A percentile compares a stretch with the other conserved stretches of the same genome.
Evolutionary conservation across 35 echinoderm and acorn worm species (phyloP).

Genomic region (Acanthaster planci): DNA sequence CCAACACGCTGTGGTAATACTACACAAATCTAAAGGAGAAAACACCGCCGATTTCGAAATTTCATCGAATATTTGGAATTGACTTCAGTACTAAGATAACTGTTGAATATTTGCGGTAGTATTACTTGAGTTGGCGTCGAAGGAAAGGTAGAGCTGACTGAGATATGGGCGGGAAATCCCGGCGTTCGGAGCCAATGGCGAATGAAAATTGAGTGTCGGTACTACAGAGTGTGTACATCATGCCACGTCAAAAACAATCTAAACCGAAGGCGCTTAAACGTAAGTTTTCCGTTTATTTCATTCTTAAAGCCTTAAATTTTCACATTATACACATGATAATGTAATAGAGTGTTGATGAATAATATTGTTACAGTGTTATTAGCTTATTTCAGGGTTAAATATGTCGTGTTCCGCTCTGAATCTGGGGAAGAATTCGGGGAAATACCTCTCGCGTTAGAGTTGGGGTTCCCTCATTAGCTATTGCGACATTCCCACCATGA

Average conservation of each 20-base stretch:
- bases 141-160: neutral
- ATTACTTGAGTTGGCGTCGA: neutral
- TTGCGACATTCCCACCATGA: constrained; percentile 29
- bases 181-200: neutral
- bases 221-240: constrained; percentile 16
- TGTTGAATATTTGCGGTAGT: neutral
- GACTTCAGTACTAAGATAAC: neutral
- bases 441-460: constrained; percentile 38
- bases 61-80: neutral
- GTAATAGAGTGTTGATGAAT: neutral
- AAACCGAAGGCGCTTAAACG: constrained; percentile 83
- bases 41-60: neutral
- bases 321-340: neutral
- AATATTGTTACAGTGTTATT: neutral
- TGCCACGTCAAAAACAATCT: constrained; percentile 98
- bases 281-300: constrained; percentile 42
- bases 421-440: constrained; percentile 16
- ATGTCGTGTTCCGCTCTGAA: constrained; percentile 16
- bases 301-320: neutral
- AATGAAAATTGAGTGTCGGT: neutral
- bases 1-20: neutral
- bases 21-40: neutral
- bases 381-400: neutral
- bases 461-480: constrained; percentile 53
- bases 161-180: constrained; percentile 12